phyloP scores from a whole-genome alignment of 2,797 vertebrate genomes.

The Eptatretus atami region DNA sequence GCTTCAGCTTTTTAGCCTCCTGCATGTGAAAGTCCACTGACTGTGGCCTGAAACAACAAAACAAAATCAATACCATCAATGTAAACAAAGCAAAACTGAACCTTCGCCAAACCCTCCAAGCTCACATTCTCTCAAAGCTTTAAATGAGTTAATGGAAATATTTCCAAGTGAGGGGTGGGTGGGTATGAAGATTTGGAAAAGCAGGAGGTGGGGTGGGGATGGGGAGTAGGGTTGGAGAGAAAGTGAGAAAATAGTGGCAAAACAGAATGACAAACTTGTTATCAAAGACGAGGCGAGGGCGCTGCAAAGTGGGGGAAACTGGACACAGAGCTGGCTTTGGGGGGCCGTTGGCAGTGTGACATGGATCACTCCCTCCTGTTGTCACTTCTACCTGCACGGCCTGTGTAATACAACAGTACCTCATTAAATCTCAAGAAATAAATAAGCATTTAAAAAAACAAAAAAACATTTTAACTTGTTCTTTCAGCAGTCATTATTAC shows the following conservation, averaged over 20 bases:
- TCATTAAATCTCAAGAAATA: no score
- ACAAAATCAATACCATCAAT: no score
- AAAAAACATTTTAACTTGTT: no score
- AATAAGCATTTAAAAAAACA: no score
- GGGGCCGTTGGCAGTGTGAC: background rate
- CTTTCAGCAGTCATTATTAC: no score
- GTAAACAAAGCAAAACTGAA: no score
- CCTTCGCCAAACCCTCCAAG: no score
- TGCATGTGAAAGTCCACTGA: slow-evolving; percentile 46
- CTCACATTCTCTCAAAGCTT: no score
- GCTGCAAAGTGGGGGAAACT: slow-evolving; percentile 10
- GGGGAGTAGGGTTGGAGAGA: background rate
- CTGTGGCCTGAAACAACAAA: slow-evolving; percentile 18
- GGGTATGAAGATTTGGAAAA: slow-evolving; percentile 4
- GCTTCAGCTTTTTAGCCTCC: slow-evolving; percentile 64
- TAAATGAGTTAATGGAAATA: no score
- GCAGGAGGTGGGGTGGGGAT: background rate
- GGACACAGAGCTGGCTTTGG: slow-evolving; percentile 2
- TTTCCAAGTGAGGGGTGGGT: background rate
- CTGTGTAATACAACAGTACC: no score
- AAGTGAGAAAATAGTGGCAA: background rate
- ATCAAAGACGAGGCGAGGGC: slow-evolving; percentile 25
- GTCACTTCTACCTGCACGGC: no score
- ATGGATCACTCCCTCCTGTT: no score
- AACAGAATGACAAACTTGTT: slow-evolving; percentile 19